Conservation (phyloP, 2,113 vertebrate genomes). For the Cavia aperea region DNA sequence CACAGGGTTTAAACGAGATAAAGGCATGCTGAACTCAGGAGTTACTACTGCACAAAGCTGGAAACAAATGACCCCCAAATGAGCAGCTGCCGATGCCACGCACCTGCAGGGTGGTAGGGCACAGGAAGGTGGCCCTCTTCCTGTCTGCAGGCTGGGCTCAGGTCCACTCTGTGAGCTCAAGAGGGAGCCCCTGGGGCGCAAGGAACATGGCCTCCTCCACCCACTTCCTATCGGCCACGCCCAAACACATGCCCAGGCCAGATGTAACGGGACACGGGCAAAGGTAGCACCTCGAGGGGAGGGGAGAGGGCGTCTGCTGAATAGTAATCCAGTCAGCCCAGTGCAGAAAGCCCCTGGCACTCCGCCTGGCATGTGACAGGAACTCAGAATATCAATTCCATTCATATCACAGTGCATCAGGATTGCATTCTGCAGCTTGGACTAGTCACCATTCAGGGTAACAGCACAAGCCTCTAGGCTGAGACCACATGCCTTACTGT, state of each 20-base stretch:
- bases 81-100: background rate
- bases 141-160: background rate
- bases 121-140: background rate
- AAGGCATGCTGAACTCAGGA: background rate
- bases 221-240: background rate
- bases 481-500: background rate
- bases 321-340: background rate
- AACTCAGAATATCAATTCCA: constrained; percentile 38
- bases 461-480: constrained; percentile 30
- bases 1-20: background rate
- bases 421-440: constrained; percentile 40
- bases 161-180: background rate
- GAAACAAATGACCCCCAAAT: background rate
- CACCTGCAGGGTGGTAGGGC: background rate
- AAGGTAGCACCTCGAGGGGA: background rate
- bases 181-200: too few relatives aligned
- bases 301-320: background rate
- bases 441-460: constrained; percentile 56
- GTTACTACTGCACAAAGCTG: background rate
- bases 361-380: constrained; percentile 12
- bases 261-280: background rate
- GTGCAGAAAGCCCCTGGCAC: constrained; percentile 36
- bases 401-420: constrained; percentile 24
- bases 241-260: background rate
- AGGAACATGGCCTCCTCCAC: background rate